Evolutionary conservation across 2,888 invertebrate genomes (phyloP), one percentile per base, ranked within the genome.

Genomic region (Hemithea aestivaria): DNA sequence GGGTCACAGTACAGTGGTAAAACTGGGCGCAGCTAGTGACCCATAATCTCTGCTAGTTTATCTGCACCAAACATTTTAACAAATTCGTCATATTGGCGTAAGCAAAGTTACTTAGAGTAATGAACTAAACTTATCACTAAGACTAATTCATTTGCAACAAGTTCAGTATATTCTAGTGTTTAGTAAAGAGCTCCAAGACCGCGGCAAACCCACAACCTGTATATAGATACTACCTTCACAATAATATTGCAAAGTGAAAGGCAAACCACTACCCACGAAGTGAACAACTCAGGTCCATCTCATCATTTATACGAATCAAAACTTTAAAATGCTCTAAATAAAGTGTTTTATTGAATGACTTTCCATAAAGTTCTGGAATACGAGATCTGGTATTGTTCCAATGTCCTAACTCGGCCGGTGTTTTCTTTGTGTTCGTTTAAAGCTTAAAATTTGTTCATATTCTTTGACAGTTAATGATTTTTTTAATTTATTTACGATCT

Each of bases 161-260:
- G n/a, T n/a, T n/a, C n/a, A n/a, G n/a, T n/a, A n/a, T n/a, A n/a
- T n/a, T n/a, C n/a, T n/a, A n/a, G n/a, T n/a, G n/a, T n/a, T n/a
- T n/a, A n/a, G 16, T 16, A 16, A 16, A 16, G 16, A 16, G 2
- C 16, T 48, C 53, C 54, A 47, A 58, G 26, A 11, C 7, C 21
- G 28, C 27, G 27, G 27, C 12, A 9, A 22, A 20, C 16, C 31
- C 35, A 51, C 48, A 38, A 48, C 31, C 42, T 24, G 35, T 5
- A 22, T 37, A 32, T 16, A 22, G 5, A 22, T 24, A 3, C 11
- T 10, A 36, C 16, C 5, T 7, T 52, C 51, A 59, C 47, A 61
- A 68, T 66, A 73, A 61, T 61, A 64, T 62, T 59, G 61, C 54
- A 46, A 58, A 80, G 81, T 79, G 79, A 81, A 81, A 82, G 81